Conservation (phyloP, 2,797 vertebrate genomes). For the Manis javanica region DNA sequence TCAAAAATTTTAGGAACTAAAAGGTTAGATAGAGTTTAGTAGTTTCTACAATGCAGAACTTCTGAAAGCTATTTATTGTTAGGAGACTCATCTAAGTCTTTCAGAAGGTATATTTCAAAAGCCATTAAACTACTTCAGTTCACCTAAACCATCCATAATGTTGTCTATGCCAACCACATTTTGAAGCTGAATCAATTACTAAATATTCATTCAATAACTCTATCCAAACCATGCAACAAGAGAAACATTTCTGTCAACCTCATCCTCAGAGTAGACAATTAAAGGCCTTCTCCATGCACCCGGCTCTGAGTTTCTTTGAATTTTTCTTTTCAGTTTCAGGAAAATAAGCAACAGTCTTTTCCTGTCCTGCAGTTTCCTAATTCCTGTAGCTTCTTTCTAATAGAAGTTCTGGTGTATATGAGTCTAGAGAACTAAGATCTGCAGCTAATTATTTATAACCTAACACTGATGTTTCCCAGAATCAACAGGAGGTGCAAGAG, state of each 20-base stretch:
- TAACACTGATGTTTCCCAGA: not conserved
- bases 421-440: not conserved
- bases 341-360: not conserved
- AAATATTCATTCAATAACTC: not conserved
- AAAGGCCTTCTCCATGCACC: not conserved
- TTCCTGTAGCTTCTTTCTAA: not conserved
- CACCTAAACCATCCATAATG: not conserved
- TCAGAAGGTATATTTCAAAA: not conserved
- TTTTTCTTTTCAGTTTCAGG: not conserved
- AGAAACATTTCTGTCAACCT: not conserved
- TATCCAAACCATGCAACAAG: not conserved
- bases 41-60: not conserved
- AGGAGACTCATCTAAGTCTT: not conserved
- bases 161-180: not conserved
- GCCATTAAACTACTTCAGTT: not conserved
- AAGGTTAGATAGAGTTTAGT: not conserved
- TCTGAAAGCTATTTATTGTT: not conserved
- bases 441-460: not conserved
- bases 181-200: not conserved
- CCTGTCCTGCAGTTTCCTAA: not conserved
- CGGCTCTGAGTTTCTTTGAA: not conserved
- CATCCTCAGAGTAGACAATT: not conserved
- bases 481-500: not conserved
- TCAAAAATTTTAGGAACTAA: not conserved
- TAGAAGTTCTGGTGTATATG: not conserved